A percentile compares a stretch with the other conserved stretches of the same genome.
These are phyloP conservation scores for Drosophila barbarae DNA, from an alignment of 2,888 invertebrate species.

Conservation along the genomic window DNA sequence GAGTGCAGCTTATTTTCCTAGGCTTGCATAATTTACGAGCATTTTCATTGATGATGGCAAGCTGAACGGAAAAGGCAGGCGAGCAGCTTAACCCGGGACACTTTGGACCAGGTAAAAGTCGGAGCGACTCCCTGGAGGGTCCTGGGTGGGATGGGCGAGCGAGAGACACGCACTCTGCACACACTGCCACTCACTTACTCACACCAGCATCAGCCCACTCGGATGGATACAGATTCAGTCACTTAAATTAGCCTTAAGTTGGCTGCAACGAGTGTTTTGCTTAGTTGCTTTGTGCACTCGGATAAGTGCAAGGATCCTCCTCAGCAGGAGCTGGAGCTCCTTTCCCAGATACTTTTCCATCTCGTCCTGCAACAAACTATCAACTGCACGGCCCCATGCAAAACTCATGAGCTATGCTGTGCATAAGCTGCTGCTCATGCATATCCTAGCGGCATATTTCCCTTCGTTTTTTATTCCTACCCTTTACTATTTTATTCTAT, in stretches of 20 bases:
- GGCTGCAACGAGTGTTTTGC: slow-evolving; percentile 71
- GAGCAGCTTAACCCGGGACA: slow-evolving; percentile 37
- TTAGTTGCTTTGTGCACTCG: slow-evolving; percentile 68
- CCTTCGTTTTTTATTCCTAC: slow-evolving; percentile 14
- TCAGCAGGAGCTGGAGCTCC: not conserved
- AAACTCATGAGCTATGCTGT: slow-evolving; percentile 43
- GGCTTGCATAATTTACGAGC: slow-evolving; percentile 72
- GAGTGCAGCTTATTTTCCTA: slow-evolving; percentile 75
- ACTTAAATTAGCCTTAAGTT: slow-evolving; percentile 72
- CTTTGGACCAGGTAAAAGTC: slow-evolving; percentile 45
- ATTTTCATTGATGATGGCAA: slow-evolving; percentile 70
- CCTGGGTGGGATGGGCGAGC: slow-evolving; percentile 14
- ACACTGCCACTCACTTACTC: slow-evolving; percentile 18
- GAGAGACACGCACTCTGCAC: slow-evolving; percentile 47
- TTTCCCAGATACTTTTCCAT: slow-evolving; percentile 26
- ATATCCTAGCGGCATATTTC: slow-evolving; percentile 66
- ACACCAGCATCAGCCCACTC: not conserved
- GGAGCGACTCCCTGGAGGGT: slow-evolving; percentile 24
- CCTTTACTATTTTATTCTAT: slow-evolving; percentile 10
- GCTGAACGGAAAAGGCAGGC: slow-evolving; percentile 30
- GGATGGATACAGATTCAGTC: slow-evolving; percentile 47
- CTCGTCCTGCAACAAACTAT: slow-evolving; percentile 27
- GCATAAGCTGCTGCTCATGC: slow-evolving; percentile 59
- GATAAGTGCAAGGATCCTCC: slow-evolving; percentile 54
- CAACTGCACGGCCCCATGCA: slow-evolving; percentile 44